These are phyloP conservation scores for Heliconius congener DNA, from an alignment of 1,140 invertebrate genomes.

Conservation along the genomic window DNA sequence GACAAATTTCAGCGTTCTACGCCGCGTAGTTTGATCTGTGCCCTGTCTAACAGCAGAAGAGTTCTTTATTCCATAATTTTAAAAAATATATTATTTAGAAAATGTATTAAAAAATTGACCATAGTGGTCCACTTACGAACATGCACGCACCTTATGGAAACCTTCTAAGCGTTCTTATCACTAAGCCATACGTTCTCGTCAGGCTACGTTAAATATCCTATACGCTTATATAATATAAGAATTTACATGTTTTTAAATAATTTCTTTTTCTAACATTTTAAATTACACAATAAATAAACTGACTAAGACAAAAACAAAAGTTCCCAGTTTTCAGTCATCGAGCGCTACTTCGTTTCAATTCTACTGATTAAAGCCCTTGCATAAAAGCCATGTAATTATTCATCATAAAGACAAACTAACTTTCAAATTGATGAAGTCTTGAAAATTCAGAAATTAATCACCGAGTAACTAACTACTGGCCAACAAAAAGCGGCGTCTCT, in stretches of 20 bases:
- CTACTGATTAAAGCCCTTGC: slow-evolving; percentile 14
- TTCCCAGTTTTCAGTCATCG: neutral
- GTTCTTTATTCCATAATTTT: too few species aligned
- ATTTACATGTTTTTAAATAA: neutral
- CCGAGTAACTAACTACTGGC: slow-evolving; percentile 30
- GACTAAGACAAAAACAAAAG: neutral
- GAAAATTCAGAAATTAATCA: slow-evolving; percentile 35
- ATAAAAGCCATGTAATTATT: slow-evolving; percentile 30
- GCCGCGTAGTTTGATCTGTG: too few species aligned
- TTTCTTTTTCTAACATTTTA: neutral
- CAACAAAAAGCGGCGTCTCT: slow-evolving; percentile 29
- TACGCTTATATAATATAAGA: too few species aligned
- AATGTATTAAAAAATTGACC: too few species aligned
- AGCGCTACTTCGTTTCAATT: slow-evolving; percentile 10
- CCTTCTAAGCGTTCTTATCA: too few species aligned
- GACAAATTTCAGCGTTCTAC: too few species aligned
- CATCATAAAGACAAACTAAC: slow-evolving; percentile 31
- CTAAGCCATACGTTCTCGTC: too few species aligned
- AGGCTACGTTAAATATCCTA: too few species aligned
- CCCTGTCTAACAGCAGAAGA: too few species aligned
- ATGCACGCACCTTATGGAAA: too few species aligned
- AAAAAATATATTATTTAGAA: too few species aligned
- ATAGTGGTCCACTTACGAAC: too few species aligned
- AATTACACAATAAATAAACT: neutral
- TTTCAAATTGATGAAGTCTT: slow-evolving; percentile 31